These are phyloP conservation scores for Phallusia fumigata DNA, from an alignment of 23 tunicate species.

Conservation along the genomic window DNA sequence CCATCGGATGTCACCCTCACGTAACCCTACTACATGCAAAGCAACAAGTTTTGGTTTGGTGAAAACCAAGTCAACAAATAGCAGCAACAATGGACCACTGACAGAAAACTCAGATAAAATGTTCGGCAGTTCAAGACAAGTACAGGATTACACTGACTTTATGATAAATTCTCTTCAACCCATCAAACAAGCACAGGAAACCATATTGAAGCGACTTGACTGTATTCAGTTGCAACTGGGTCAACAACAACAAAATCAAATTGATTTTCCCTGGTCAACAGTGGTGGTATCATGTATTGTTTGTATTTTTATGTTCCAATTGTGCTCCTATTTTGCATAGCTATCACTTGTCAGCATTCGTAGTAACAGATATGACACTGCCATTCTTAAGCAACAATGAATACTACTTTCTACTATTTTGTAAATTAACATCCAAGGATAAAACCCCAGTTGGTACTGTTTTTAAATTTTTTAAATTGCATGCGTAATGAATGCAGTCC, in stretches of 20 bases:
- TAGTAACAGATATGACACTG: no score
- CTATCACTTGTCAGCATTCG: neutral
- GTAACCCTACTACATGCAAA: neutral
- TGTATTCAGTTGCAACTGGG: neutral
- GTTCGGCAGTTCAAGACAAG: neutral
- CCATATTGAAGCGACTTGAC: neutral
- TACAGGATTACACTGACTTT: neutral
- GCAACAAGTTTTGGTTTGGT: neutral
- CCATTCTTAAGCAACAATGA: no score
- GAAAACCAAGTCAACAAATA: no score
- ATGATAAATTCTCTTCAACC: neutral
- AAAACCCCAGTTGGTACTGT: no score
- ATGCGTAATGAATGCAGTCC: no score
- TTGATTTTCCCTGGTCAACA: neutral
- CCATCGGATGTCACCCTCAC: constrained; percentile 31
- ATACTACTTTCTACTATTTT: no score
- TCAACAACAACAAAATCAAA: neutral
- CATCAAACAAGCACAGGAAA: neutral
- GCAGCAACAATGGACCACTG: neutral
- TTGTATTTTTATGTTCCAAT: neutral
- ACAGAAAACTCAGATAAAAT: neutral
- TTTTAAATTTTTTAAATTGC: no score
- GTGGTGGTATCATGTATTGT: neutral
- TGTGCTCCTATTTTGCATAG: neutral
- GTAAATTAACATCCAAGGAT: no score